Conservation (phyloP, 2,888 invertebrate species). For the Bimastos eiseni region DNA sequence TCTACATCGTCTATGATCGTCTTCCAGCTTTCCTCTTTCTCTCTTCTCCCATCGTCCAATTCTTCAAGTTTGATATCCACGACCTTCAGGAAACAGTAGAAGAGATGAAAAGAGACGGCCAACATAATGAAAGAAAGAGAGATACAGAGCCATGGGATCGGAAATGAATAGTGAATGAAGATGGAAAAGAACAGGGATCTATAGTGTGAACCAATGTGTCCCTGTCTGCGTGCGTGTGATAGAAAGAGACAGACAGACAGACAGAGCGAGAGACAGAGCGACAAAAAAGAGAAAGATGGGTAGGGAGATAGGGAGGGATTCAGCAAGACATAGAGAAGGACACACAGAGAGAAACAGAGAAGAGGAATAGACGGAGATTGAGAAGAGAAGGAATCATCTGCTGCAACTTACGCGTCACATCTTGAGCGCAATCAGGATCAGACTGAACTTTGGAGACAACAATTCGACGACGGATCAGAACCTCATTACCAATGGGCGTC, state of each 20-base stretch:
- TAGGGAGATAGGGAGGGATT: not conserved
- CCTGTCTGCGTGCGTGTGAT: no score
- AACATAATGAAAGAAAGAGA: not conserved
- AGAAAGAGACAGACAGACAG: not conserved
- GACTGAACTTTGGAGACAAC: slow-evolving; percentile 13
- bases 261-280: not conserved
- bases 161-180: not conserved
- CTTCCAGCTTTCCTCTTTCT: not conserved
- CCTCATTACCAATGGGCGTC: not conserved
- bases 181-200: not conserved
- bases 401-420: not conserved
- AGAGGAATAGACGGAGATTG: not conserved
- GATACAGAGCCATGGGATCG: not conserved
- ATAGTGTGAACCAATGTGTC: no score
- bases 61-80: not conserved
- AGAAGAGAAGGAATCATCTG: not conserved
- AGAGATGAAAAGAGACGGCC: not conserved
- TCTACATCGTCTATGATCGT: not conserved
- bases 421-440: not conserved
- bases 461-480: not conserved
- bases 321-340: not conserved
- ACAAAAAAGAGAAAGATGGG: not conserved
- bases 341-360: no score
- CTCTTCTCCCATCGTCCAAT: not conserved
- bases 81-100: not conserved